Evolutionary conservation across 2,113 vertebrate species (phyloP), one percentile per base, ranked within the genome.

Genomic region (Brachyistius frenatus): DNA sequence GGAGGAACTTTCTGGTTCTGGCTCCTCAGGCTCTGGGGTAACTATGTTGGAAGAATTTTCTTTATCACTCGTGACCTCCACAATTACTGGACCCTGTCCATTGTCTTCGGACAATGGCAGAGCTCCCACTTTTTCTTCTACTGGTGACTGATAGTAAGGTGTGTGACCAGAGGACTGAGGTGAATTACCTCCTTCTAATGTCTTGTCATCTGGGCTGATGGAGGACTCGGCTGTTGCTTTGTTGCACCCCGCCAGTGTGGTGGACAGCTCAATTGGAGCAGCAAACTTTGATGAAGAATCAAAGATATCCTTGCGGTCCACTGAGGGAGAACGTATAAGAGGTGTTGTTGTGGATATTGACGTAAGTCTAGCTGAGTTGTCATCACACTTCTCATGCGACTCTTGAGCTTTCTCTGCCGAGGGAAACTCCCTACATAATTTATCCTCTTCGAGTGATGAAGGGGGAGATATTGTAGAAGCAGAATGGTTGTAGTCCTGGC

Each of bases 121-220:
- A 68, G 91, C 87, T 83, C 86, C 94, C 41, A 92, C 90, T 62
- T 96, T 98, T 88, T 99, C 98, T 0, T 99, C 97, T 1, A 96
- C 95, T 37, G 98, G 98, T 88, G 98, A 99, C 66, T 99, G 97
- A 91, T 98, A 96, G 88, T 98, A 99, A 88, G 98, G 97, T 52
- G 97, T 99, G 84, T 99, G 98, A 49, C 98, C 97, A 86, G 97
- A 96, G 69, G 97, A 99, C 78, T 98, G 97, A 78, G 97, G 96
- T 0, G 97, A 97, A 76, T 95, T 96, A 33, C 94, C 93, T 60
- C 96, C 96, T 92, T 98, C 97, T 85, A 98, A 81, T 0, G 96
- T 97, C 92, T 97, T 97, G 50, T 98, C 97, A 86, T 98, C 97
- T 73, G 97, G 96, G 84, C 96, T 98, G 37, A 92, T 88, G 68